Evolutionary conservation across 1,140 invertebrate genomes (phyloP).

Genomic region (Calliphora vicina): DNA sequence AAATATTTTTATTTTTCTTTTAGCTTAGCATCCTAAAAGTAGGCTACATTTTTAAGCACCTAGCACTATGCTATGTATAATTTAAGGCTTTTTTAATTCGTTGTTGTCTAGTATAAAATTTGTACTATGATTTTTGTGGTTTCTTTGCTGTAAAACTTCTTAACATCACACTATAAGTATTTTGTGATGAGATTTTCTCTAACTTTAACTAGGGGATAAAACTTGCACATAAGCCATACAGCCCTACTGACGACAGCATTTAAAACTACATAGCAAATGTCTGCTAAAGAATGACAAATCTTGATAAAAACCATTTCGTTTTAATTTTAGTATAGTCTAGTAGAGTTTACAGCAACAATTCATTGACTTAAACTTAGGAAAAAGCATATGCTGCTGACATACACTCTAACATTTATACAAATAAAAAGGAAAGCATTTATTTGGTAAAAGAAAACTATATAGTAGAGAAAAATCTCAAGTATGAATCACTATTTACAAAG

Average conservation of each 20-base stretch:
- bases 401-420: not conserved
- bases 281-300: not conserved
- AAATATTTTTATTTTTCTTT: no score
- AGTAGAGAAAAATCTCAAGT: not conserved
- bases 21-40: no score
- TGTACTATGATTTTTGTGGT: no score
- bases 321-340: not conserved
- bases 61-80: no score
- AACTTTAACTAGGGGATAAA: no score
- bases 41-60: no score
- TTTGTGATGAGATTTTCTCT: no score
- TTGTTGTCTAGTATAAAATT: no score
- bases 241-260: not conserved
- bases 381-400: not conserved
- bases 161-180: no score
- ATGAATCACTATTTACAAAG: not conserved
- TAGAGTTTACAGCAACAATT: not conserved
- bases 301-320: no score
- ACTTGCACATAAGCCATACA: not conserved
- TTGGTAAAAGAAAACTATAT: not conserved
- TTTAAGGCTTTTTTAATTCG: no score
- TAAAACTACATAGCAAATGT: not conserved
- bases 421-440: not conserved
- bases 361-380: not conserved
- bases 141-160: no score